Conservation (phyloP, 2,113 vertebrate species). For the Hyaena hyaena region DNA sequence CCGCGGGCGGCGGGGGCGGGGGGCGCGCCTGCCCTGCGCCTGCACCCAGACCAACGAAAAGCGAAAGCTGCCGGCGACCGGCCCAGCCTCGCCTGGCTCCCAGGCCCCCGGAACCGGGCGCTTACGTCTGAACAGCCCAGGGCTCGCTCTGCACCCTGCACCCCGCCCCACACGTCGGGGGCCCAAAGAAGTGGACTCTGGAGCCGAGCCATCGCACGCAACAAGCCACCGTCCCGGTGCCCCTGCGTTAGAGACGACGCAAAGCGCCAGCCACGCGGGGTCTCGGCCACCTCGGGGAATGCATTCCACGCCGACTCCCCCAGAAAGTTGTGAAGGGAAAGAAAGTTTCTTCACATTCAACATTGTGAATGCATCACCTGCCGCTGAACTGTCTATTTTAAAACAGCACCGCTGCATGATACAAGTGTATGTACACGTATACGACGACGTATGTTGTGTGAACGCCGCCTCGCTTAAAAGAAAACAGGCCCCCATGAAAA, state of each 20-base stretch:
- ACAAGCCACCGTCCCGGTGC: not conserved
- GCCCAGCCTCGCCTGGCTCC: not conserved
- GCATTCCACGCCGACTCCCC: not conserved
- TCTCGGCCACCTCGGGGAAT: not conserved
- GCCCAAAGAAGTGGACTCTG: not conserved
- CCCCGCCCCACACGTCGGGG: not conserved
- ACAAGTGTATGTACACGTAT: not conserved
- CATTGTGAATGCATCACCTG: not conserved
- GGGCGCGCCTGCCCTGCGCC: conserved; percentile 6
- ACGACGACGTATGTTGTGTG: not conserved
- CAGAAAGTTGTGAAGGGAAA: conserved; percentile 8
- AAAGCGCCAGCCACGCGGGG: not conserved
- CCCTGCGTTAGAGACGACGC: not conserved
- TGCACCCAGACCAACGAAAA: not conserved
- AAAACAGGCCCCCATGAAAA: not conserved
- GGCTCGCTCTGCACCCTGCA: not conserved
- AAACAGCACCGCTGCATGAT: not conserved
- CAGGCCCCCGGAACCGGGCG: not conserved
- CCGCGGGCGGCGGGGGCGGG: not conserved
- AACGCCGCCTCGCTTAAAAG: not conserved
- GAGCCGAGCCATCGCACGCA: not conserved
- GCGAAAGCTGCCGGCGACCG: not conserved
- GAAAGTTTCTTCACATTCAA: not conserved
- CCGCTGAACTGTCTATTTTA: not conserved
- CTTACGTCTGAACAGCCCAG: not conserved